Evolutionary conservation across 2,113 vertebrate genomes (phyloP).

Genomic region (Australoheros scitulus): DNA sequence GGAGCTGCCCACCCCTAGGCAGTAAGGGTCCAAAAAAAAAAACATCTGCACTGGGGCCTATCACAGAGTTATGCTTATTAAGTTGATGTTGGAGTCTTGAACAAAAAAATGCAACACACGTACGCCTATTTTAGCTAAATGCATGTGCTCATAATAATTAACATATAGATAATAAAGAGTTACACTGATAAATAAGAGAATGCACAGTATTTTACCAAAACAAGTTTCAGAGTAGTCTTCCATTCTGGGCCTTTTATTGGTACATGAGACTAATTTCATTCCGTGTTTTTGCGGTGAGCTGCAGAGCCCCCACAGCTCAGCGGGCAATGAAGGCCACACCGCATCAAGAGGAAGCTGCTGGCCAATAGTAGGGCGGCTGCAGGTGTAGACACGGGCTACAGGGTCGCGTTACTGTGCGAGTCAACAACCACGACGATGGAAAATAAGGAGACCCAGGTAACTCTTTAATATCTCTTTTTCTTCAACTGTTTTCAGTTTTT

Average conservation of each 20-base stretch:
- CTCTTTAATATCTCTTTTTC: background rate
- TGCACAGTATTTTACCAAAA: background rate
- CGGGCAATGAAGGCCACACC: background rate
- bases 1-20: too few species aligned
- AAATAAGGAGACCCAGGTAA: slow-evolving; percentile 26
- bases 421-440: slow-evolving; percentile 9
- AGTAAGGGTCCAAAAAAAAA: too few species aligned
- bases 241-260: fast-evolving
- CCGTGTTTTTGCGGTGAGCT: background rate
- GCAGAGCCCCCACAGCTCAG: background rate
- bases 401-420: background rate
- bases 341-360: background rate
- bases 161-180: too few species aligned
- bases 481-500: fast-evolving
- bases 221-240: background rate
- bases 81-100: too few species aligned
- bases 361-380: background rate
- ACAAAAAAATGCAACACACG: too few species aligned
- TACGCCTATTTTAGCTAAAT: too few species aligned
- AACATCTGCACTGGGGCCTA: too few species aligned
- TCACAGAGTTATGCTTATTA: too few species aligned
- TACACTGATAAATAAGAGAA: background rate
- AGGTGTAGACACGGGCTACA: background rate
- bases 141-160: too few species aligned
- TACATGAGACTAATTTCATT: background rate